Evolutionary conservation across 2,888 invertebrate species (phyloP), one percentile per base, ranked within the genome.

Genomic region (Bugula neritina): DNA sequence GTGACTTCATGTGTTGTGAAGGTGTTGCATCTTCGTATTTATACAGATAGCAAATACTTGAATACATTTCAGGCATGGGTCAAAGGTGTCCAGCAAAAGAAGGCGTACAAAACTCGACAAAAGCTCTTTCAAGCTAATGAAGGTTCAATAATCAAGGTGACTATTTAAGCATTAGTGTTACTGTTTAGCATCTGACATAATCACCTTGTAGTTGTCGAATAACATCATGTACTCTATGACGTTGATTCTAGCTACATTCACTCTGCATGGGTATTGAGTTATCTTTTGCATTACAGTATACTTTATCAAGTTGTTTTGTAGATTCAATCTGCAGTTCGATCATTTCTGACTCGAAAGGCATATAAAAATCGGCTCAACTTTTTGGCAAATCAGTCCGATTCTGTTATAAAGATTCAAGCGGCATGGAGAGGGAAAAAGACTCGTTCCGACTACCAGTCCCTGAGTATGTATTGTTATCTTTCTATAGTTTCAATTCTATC

Each of bases 31-130:
- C n/a, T n/a, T n/a, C n/a, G n/a, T n/a, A n/a, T n/a, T n/a, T n/a
- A n/a, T n/a, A n/a, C n/a, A n/a, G n/a, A n/a, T n/a, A n/a, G n/a
- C n/a, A n/a, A n/a, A n/a, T n/a, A n/a, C n/a, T n/a, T n/a, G n/a
- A n/a, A n/a, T n/a, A n/a, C n/a, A n/a, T 34, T 31, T 74, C 88
- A 90, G 86, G 85, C 89, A 0, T 90, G 89, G 88, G 90, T 89
- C 89, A 85, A 88, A 73, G 85, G 85, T 73, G 77, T 86, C 0
- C 75, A 84, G 17, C 85, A 87, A 73, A 85, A 86, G 72, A 77
- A 76, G 35, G 75, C 76, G 21, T 83, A 78, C 73, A 73, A 76
- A 54, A 75, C 76, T 1, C 75, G 82, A 71, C 69, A 76, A 57
- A 71, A 77, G 25, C 81, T 76, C 72, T 74, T 82, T 17, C 75